Base-by-base conservation (phyloP, 2,888 invertebrate species). In the Sphaerophoria taeniata region DNA sequence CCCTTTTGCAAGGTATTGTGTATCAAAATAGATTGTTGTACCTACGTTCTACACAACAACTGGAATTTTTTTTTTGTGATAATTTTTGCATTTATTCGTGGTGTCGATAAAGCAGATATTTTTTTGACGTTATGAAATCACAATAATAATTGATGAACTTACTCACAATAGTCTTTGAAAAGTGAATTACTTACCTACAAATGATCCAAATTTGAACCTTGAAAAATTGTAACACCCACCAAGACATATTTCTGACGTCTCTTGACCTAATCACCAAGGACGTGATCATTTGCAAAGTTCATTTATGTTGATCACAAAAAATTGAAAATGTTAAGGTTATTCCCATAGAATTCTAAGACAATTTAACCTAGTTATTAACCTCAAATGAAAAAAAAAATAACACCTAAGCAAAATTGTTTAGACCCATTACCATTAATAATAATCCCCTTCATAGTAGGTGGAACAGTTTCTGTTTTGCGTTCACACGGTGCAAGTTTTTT, bases 1-100 rank as follows among this genome's bases (percentile, higher is more conserved):
- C 78, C 83, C 83, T 84, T 84, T 83, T 79, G 79, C 74, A 78
- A 83, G 65, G 70, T 63, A 83, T 83, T 79, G 79, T 79, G 70
- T 84, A 61, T 75, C 79, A 67, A 70, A 56, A 84, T 75, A 71
- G 83, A 79, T 84, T 79, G 83, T 79, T 84, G 47, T 73, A n/a
- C n/a, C n/a, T 73, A 58, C 49, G 39, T 39, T n/a, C 16, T n/a
- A 33, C 51, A 34, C 47, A 47, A 49, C 49, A 16, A 49, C n/a
- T n/a, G n/a, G n/a, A n/a, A n/a, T n/a, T 39, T 58, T 34, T 31
- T 56, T 14, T 34, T 63, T 78, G 74, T 78, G 78, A 77, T 73
- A 83, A 83, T n/a, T 78, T 36, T 39, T 69, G 33, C 53, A 45
- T 56, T 56, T 16, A 34, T 56, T 56, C 56, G 70, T 70, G 70